Evolutionary conservation across 1,140 invertebrate species (phyloP).

Genomic region (Apis laboriosa): DNA sequence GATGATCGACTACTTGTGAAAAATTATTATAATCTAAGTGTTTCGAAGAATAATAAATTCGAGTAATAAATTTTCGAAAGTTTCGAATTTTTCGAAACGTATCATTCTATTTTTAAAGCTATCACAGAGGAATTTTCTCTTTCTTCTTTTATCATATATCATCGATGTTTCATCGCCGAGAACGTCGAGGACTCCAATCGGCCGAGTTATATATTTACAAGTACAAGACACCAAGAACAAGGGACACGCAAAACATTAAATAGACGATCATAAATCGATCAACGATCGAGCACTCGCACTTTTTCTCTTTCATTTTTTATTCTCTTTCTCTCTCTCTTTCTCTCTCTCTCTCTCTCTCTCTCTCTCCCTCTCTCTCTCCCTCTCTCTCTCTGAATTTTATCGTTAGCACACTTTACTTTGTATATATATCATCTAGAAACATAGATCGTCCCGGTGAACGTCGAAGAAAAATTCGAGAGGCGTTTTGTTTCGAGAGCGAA

Average conservation of each 20-base stretch:
- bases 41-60: background rate
- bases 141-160: background rate
- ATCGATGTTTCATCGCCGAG: background rate
- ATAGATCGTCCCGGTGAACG: background rate
- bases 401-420: background rate
- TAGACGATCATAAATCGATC: conserved; percentile 52
- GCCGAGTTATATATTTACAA: conserved; percentile 56
- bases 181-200: conserved; percentile 42
- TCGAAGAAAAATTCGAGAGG: background rate
- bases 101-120: background rate
- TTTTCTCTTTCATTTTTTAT: background rate
- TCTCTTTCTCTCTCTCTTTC: background rate
- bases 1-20: background rate
- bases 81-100: background rate
- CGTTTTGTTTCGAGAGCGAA: background rate
- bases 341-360: background rate
- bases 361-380: background rate
- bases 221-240: conserved; percentile 65
- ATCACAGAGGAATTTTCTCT: conserved; percentile 28
- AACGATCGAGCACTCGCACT: conserved; percentile 52
- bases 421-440: background rate
- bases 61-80: background rate
- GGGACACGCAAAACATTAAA: conserved; percentile 70
- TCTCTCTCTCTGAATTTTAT: background rate
- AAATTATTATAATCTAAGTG: background rate